Percentiles rank a stretch among this genome's conserved stretches.
Evolutionary conservation across 2,797 vertebrate genomes (phyloP).

Genomic region (Vireo griseus): DNA sequence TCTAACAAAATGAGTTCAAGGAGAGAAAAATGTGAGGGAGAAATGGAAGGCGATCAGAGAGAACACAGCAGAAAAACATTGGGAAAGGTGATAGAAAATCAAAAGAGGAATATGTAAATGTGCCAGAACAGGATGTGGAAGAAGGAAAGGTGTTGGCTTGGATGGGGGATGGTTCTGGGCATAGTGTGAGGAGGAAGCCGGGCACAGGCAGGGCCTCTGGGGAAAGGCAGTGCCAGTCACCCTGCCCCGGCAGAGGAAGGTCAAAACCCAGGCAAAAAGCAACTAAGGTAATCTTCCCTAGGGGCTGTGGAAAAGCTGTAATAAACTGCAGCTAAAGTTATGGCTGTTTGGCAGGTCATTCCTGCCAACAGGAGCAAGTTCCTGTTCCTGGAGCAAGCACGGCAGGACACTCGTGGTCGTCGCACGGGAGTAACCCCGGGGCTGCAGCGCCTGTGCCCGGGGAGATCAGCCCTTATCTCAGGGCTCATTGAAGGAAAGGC

Average conservation of each 20-base stretch:
- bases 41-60: rapidly evolving
- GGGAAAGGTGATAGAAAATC: neutral
- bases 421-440: neutral
- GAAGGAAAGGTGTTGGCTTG: neutral
- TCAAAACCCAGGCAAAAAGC: neutral
- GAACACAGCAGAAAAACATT: rapidly evolving
- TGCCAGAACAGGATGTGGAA: neutral
- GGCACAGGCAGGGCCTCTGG: neutral
- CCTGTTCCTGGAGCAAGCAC: neutral
- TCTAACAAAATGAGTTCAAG: neutral
- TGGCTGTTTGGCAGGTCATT: neutral
- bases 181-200: neutral
- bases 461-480: neutral
- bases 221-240: neutral
- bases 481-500: neutral
- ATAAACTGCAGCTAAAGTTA: neutral
- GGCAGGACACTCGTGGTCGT: rapidly evolving
- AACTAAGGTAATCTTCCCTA: neutral
- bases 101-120: neutral
- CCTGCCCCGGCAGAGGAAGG: neutral
- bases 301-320: neutral
- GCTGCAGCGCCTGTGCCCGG: neutral
- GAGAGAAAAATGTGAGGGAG: neutral
- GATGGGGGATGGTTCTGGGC: neutral
- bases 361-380: neutral